Evolutionary conservation across 2,113 vertebrate species (phyloP).

Genomic region (Psittacus erithacus): DNA sequence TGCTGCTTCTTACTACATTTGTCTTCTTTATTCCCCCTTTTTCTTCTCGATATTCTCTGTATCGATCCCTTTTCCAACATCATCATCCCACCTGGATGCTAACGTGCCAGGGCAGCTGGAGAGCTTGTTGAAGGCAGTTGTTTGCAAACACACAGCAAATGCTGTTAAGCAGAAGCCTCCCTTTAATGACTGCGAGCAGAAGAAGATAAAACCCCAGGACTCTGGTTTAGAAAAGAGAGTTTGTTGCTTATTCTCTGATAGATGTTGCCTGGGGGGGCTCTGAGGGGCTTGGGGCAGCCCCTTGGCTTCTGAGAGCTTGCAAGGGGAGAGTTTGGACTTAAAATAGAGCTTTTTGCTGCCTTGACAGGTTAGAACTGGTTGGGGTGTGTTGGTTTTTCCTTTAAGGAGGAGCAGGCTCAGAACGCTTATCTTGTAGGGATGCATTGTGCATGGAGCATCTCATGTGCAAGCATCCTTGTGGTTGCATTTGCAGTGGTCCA

Average conservation of each 20-base stretch:
- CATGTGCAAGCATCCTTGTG: fast-evolving
- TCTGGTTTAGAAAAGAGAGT: not conserved
- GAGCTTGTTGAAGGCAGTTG: not conserved
- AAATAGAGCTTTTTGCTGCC: not conserved
- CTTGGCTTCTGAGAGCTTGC: not conserved
- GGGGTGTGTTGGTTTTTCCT: not conserved
- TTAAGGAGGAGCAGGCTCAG: not conserved
- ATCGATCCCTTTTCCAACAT: not conserved
- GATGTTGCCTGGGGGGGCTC: too few species aligned
- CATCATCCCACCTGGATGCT: not conserved
- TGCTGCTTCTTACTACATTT: not conserved
- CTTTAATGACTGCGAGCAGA: not conserved
- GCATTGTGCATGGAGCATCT: not conserved
- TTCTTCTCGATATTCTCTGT: not conserved
- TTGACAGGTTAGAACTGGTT: not conserved
- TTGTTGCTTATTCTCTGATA: not conserved
- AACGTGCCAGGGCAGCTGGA: not conserved
- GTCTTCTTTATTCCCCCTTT: not conserved
- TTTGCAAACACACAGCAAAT: not conserved
- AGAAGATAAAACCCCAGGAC: not conserved
- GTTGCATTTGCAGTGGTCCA: not conserved
- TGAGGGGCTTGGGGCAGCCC: not conserved
- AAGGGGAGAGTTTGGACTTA: not conserved
- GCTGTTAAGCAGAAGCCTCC: not conserved
- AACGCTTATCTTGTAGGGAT: not conserved